These are phyloP conservation scores for Solea solea DNA, from an alignment of 2,113 vertebrate species.

Conservation along the genomic window DNA sequence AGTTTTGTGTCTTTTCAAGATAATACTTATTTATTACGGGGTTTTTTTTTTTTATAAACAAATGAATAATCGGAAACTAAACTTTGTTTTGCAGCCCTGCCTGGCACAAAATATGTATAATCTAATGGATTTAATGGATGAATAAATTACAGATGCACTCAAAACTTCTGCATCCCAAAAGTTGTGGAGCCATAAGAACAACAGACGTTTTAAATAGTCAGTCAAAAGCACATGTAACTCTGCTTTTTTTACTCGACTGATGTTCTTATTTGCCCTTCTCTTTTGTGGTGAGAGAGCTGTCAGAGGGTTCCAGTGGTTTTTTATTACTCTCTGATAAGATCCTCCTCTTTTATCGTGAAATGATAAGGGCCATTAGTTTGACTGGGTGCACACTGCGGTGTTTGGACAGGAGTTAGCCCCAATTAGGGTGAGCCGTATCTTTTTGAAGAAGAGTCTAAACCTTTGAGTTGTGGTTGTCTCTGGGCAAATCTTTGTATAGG, in stretches of 20 bases:
- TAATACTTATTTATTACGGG: too few species aligned
- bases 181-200: background rate
- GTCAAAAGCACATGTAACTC: background rate
- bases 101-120: too few species aligned
- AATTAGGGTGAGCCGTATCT: conserved; percentile 48
- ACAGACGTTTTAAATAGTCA: background rate
- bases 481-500: too few species aligned
- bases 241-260: conserved; percentile 10
- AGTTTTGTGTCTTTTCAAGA: too few species aligned
- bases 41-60: too few species aligned
- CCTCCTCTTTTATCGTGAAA: conserved; percentile 37
- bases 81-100: too few species aligned
- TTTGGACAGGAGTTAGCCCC: conserved; percentile 33
- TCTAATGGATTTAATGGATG: too few species aligned
- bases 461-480: too few species aligned
- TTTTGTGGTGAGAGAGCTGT: conserved; percentile 1
- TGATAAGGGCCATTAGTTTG: conserved; percentile 38
- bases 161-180: conserved; percentile 6
- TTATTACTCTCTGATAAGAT: conserved; percentile 36
- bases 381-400: conserved; percentile 27
- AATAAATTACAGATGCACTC: background rate
- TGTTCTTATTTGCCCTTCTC: background rate
- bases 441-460: conserved; percentile 3
- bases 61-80: too few species aligned
- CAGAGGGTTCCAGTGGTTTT: conserved; percentile 24